phyloP scores from a whole-genome alignment of 2,113 vertebrate genomes.

The Burhinus oedicnemus region DNA sequence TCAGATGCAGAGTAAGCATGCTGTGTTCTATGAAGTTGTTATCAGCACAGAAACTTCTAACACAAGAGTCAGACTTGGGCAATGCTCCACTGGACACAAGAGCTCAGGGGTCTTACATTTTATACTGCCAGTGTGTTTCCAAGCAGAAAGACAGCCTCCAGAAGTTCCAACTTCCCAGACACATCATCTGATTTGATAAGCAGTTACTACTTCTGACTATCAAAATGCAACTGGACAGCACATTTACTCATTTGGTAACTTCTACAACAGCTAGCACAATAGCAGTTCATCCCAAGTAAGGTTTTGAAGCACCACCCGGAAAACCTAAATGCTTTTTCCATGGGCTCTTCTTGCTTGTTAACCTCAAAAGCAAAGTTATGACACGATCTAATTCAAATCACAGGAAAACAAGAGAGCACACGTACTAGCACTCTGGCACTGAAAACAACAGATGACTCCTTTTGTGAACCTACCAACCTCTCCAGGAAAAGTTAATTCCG shows the following conservation, averaged over 20 bases:
- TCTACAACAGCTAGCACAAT: neutral
- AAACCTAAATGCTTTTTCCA: neutral
- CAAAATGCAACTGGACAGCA: neutral
- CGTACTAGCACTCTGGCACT: neutral
- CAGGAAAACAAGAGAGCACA: neutral
- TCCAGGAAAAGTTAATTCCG: neutral
- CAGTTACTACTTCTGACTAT: neutral
- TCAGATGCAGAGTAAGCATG: fast-evolving
- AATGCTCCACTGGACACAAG: neutral
- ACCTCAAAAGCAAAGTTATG: neutral
- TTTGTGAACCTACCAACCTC: neutral
- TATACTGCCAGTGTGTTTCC: neutral
- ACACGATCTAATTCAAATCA: neutral
- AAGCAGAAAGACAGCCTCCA: neutral
- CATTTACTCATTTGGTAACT: neutral
- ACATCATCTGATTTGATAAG: neutral
- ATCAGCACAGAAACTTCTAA: neutral
- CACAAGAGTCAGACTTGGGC: neutral
- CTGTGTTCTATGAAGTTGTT: neutral
- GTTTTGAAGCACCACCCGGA: neutral
- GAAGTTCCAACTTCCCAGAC: neutral
- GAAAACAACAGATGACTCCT: neutral
- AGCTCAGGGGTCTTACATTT: neutral
- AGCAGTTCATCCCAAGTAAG: neutral
- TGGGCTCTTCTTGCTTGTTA: neutral